Conservation (phyloP, 2,113 vertebrate genomes). For the Gnathonemus echidnorhynchus region DNA sequence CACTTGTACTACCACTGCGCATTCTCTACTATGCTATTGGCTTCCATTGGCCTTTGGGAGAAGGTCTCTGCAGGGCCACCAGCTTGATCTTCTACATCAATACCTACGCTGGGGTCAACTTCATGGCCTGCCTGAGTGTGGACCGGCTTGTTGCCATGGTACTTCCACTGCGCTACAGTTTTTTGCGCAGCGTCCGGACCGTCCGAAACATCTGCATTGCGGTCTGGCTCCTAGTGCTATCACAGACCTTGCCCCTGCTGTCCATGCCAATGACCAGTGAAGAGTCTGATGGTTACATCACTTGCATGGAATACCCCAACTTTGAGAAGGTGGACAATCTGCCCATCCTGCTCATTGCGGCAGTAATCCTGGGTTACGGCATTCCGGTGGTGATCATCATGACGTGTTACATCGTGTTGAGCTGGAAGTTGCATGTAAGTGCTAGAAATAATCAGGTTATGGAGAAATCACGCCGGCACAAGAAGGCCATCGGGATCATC, state of each 20-base stretch:
- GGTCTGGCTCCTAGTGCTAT: slow-evolving; percentile 81
- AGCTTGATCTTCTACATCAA: slow-evolving; percentile 71
- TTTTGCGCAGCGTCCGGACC: slow-evolving; percentile 67
- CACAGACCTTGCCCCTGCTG: slow-evolving; percentile 81
- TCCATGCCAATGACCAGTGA: slow-evolving; percentile 60
- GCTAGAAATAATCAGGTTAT: slow-evolving; percentile 79
- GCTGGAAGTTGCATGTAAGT: slow-evolving; percentile 71
- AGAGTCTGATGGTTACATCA: slow-evolving; percentile 55
- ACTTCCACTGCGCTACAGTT: slow-evolving; percentile 72
- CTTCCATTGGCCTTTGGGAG: slow-evolving; percentile 67
- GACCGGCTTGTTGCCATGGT: slow-evolving; percentile 90
- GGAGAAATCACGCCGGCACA: slow-evolving; percentile 81
- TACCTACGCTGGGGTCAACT: slow-evolving; percentile 83
- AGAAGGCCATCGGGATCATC: slow-evolving; percentile 85
- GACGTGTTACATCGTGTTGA: slow-evolving; percentile 79
- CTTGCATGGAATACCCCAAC: slow-evolving; percentile 95
- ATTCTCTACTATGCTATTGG: slow-evolving; percentile 66
- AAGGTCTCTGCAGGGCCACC: slow-evolving; percentile 57
- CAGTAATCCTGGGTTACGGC: slow-evolving; percentile 75
- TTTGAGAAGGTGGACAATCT: slow-evolving; percentile 71
- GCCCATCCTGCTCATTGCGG: slow-evolving; percentile 74
- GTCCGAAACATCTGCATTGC: slow-evolving; percentile 74
- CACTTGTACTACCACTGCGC: slow-evolving; percentile 59
- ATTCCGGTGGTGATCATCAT: slow-evolving; percentile 77
- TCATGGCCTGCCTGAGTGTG: slow-evolving; percentile 92